Conservation (phyloP, 1,140 invertebrate species). For the Portunus trituberculatus region DNA sequence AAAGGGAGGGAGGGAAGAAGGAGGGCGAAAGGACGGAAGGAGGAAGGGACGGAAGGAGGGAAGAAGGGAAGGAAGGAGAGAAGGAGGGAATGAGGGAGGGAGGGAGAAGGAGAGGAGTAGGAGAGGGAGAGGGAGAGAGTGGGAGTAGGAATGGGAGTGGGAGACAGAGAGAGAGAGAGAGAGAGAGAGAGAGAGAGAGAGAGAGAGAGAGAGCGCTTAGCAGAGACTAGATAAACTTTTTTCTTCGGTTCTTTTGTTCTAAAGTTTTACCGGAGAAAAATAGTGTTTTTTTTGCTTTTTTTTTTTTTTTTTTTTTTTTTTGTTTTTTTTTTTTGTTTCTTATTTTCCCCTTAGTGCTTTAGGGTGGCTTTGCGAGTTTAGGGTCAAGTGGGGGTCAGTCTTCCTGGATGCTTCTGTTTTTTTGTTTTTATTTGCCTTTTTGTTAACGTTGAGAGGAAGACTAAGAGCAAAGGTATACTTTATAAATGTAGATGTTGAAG, state of each 20-base stretch:
- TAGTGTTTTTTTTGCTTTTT: background rate
- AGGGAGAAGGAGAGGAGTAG: background rate
- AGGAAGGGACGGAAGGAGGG: too few species aligned
- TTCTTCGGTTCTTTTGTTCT: background rate
- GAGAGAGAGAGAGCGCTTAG: background rate
- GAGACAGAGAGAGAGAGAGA: background rate
- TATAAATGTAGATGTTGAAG: too few species aligned
- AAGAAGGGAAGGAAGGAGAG: too few species aligned
- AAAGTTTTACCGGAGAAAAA: background rate
- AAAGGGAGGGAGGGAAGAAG: too few species aligned
- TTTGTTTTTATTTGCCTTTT: too few species aligned
- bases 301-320: constrained; percentile 4
- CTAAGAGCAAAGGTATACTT: too few species aligned
- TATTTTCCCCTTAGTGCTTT: too few species aligned
- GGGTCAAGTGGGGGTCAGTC: background rate
- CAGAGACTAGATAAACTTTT: background rate
- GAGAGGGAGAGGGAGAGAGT: background rate
- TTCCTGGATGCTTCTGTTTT: background rate
- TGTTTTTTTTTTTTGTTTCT: background rate
- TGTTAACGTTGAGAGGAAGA: too few species aligned
- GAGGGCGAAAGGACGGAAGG: too few species aligned
- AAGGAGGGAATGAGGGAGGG: background rate
- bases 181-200: background rate
- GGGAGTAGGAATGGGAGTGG: background rate
- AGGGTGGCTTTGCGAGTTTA: too few species aligned